Conservation (phyloP, 2,113 vertebrate species). For the Alethe diademata region DNA sequence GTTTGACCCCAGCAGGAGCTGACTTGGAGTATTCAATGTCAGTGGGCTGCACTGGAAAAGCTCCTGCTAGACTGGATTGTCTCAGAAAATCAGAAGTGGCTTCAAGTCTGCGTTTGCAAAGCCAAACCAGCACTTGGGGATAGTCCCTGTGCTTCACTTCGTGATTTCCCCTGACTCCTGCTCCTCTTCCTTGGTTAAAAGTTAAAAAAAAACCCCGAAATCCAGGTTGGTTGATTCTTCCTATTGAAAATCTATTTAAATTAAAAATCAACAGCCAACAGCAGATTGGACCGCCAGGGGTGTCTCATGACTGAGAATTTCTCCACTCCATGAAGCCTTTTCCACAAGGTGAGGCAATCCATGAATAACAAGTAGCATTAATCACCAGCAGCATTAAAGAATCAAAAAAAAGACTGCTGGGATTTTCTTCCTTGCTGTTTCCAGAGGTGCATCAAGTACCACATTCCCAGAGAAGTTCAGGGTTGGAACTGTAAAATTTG, state of each 20-base stretch:
- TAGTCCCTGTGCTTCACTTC: not conserved
- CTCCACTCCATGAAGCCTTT: not conserved
- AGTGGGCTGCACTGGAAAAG: not conserved
- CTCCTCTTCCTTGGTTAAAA: not conserved
- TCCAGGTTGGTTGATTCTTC: not conserved
- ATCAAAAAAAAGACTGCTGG: not conserved
- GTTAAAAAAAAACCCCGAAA: not conserved
- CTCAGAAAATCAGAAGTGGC: not conserved
- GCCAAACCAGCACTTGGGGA: not conserved
- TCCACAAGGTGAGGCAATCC: not conserved
- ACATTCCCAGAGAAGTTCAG: not conserved
- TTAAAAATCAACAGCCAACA: not conserved
- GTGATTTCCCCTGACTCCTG: not conserved
- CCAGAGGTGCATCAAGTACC: accelerated
- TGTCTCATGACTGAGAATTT: not conserved
- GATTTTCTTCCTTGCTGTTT: not conserved
- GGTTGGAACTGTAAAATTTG: accelerated
- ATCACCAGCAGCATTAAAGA: not conserved
- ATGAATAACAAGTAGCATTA: not conserved
- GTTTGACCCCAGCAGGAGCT: not conserved
- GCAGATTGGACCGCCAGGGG: not conserved
- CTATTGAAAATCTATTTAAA: not conserved
- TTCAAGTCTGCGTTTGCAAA: not conserved
- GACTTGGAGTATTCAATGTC: not conserved
- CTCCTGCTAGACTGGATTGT: not conserved